These are phyloP conservation scores for Nothobranchius kuhntae DNA, from an alignment of 2,113 vertebrate genomes.

Conservation along the genomic window DNA sequence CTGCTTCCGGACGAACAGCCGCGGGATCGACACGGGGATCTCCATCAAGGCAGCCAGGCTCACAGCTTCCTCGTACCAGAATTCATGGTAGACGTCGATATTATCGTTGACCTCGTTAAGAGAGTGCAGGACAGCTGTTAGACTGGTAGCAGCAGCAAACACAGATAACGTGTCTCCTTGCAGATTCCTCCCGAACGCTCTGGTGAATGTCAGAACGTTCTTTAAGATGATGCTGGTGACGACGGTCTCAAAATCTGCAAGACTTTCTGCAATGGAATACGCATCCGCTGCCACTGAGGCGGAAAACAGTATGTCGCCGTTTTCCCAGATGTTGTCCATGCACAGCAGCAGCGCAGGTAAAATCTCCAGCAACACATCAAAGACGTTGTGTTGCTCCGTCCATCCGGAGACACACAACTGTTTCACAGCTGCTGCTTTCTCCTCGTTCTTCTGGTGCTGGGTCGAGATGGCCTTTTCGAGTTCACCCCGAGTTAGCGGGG, in stretches of 20 bases:
- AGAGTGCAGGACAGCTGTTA: constrained; percentile 89
- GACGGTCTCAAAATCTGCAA: constrained; percentile 88
- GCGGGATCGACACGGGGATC: constrained; percentile 82
- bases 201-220: constrained; percentile 87
- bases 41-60: constrained; percentile 82
- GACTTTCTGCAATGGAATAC: constrained; percentile 80
- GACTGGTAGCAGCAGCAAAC: constrained; percentile 88
- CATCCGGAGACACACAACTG: constrained; percentile 80
- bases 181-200: constrained; percentile 90
- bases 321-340: constrained; percentile 82
- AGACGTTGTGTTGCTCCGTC: constrained; percentile 85
- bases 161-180: constrained; percentile 87
- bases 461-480: constrained; percentile 79
- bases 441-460: constrained; percentile 83
- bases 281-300: constrained; percentile 67
- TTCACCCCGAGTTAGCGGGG: constrained; percentile 75
- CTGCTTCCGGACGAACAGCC: constrained; percentile 82
- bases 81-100: constrained; percentile 95
- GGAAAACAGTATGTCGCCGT: constrained; percentile 73
- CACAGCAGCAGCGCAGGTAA: constrained; percentile 84
- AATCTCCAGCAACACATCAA: constrained; percentile 86
- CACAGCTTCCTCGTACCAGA: constrained; percentile 92
- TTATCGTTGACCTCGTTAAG: constrained; percentile 93
- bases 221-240: constrained; percentile 88
- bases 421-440: constrained; percentile 78